phyloP scores from a whole-genome alignment of 2,888 invertebrate species.

The Drosophila testacea region DNA sequence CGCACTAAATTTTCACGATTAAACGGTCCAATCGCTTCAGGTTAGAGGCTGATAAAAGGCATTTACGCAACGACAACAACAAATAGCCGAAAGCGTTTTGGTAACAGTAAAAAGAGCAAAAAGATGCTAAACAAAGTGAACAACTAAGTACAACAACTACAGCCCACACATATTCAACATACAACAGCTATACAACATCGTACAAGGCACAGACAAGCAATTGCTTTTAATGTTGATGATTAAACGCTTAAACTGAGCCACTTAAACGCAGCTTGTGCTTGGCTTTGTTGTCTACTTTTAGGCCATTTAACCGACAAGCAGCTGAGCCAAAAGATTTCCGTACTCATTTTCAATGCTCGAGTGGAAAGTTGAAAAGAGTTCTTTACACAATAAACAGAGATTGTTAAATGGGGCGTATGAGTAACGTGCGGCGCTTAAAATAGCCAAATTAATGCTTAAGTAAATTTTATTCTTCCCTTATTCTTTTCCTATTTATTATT shows the following conservation, averaged over 20 bases:
- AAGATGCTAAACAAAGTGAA: slow-evolving; percentile 27
- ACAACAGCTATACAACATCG: slow-evolving; percentile 5
- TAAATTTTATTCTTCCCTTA: slow-evolving; percentile 17
- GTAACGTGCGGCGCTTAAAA: slow-evolving; percentile 61
- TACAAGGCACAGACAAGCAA: slow-evolving; percentile 51
- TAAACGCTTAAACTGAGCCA: slow-evolving; percentile 60
- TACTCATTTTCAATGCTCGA: slow-evolving; percentile 23
- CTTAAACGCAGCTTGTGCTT: slow-evolving; percentile 58
- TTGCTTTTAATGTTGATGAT: slow-evolving; percentile 72
- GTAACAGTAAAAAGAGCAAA: slow-evolving; percentile 9
- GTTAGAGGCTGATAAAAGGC: slow-evolving; percentile 23
- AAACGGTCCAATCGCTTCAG: slow-evolving; percentile 31
- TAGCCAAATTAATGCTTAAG: slow-evolving; percentile 65
- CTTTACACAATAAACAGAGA: slow-evolving; percentile 31
- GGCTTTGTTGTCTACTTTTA: slow-evolving; percentile 67
- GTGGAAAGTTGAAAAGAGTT: slow-evolving; percentile 50
- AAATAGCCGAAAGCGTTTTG: slow-evolving; percentile 40
- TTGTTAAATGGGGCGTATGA: slow-evolving; percentile 72
- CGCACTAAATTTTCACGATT: slow-evolving; percentile 44
- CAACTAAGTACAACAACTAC: slow-evolving; percentile 21
- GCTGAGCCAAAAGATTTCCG: slow-evolving; percentile 16
- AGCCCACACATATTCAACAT: not conserved
- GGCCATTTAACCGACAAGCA: slow-evolving; percentile 64
- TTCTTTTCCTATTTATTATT: slow-evolving; percentile 11
- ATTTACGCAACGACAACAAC: slow-evolving; percentile 19